Base-by-base conservation (phyloP, 1,140 invertebrate genomes). In the Conus ventricosus region DNA sequence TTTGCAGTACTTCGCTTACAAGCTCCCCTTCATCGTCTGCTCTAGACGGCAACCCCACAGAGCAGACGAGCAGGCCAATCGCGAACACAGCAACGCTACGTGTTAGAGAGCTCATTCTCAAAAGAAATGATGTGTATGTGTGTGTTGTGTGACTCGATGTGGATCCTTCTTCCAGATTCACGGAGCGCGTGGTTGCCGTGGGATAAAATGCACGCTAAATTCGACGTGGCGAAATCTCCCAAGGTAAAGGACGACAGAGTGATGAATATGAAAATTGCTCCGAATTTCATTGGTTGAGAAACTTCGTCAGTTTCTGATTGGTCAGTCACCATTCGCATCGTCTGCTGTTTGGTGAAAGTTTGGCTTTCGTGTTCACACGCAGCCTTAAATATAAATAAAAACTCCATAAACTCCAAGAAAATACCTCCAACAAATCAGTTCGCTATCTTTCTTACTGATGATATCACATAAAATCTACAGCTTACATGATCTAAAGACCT, bases 1-100 rank as follows among this genome's bases (percentile, higher is more conserved):
- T 96, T 94, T 96, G 97, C 23, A 97, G 91, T 84, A 97, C 96
- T 91, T 98, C 98, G 90, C 98, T 97, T 96, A 98, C 98, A 81
- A 99, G 96, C 88, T 95, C 93, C 27, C 90, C 90, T 1, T 53
- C 78, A 23, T 82, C 84, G 78, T 78, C 71, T 55, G 53, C 60
- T 81, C 54, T 85, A 3, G 84, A 85, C 11, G 27, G 63, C 27
- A 57, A 8, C 11, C 60, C 63, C 8, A 20, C 10, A 1, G 53
- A 75, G 54, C 84, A 85, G 84, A 85, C 63, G 63, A 85, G 17
- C 11, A 67, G 6, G 23, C 23, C 10, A 82, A 85, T 1, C 20
- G 80, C 20, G 27, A 17, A 51, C 39, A 54, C 63, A 0, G 53
- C 1, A 27, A 75, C 6, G n/a, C 17, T 25, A 71, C 13, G 71